phyloP scores from a whole-genome alignment of 2,888 invertebrate genomes.

The Hartigia nigra region DNA sequence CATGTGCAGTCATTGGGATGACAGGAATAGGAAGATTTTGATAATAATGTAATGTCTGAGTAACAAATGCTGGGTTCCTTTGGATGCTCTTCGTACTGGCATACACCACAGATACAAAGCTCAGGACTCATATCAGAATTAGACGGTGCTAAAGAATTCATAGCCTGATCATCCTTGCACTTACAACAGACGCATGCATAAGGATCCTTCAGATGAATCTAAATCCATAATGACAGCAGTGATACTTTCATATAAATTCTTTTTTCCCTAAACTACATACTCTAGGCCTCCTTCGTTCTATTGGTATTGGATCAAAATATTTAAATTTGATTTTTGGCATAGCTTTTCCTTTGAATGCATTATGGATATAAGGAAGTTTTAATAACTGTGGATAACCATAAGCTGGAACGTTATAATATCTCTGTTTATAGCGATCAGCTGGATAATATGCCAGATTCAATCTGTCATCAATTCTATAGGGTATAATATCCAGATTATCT shows the following conservation, averaged over 20 bases:
- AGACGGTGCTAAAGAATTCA: conserved; percentile 18
- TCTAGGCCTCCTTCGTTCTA: conserved; percentile 15
- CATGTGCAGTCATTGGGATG: conserved; percentile 12
- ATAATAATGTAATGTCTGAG: conserved; percentile 13
- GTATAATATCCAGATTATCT: conserved; percentile 65
- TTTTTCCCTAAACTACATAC: background rate
- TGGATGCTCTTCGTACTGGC: conserved; percentile 4
- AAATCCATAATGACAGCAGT: background rate
- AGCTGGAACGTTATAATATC: conserved; percentile 70
- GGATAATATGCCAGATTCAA: conserved; percentile 64
- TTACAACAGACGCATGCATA: conserved; percentile 17
- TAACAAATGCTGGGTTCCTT: conserved; percentile 15
- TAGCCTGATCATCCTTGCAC: conserved; percentile 12
- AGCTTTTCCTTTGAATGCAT: conserved; percentile 16
- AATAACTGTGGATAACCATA: conserved; percentile 51
- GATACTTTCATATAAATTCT: background rate
- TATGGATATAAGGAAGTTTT: conserved; percentile 15
- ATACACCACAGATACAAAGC: conserved; percentile 14
- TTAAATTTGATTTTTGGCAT: conserved; percentile 23
- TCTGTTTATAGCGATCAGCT: conserved; percentile 67
- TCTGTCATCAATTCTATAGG: conserved; percentile 62
- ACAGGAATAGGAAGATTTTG: background rate
- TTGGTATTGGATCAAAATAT: conserved; percentile 19
- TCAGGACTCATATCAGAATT: conserved; percentile 5
- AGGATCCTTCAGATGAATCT: conserved; percentile 9